Evolutionary conservation across 2,113 vertebrate genomes (phyloP).

Genomic region (Zosterops pallidus): DNA sequence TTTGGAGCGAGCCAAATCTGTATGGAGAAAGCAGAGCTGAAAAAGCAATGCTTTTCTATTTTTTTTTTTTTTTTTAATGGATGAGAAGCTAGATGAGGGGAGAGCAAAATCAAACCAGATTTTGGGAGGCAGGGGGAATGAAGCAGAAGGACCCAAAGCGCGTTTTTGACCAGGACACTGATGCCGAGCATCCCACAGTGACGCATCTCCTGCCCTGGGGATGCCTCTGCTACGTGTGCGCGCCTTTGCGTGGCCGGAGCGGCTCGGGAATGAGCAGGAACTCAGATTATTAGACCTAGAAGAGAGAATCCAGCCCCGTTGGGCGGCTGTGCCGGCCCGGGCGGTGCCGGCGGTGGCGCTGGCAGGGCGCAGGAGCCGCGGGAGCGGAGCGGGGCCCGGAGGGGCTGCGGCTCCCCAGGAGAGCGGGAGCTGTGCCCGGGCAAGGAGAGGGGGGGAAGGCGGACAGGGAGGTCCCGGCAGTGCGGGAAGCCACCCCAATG

Average conservation of each 20-base stretch:
- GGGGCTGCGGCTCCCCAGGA: neutral
- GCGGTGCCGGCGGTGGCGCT: neutral
- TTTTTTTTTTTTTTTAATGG: neutral
- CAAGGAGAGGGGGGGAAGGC: neutral
- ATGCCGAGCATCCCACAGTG: rapidly evolving
- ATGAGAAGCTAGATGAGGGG: neutral
- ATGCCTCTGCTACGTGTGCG: rapidly evolving
- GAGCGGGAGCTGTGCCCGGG: rapidly evolving
- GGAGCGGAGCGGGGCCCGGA: neutral
- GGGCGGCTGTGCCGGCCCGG: rapidly evolving
- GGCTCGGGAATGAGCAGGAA: rapidly evolving
- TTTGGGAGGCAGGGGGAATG: neutral
- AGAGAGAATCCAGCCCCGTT: rapidly evolving
- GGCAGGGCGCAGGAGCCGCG: neutral
- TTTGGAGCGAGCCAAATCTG: constrained; percentile 4
- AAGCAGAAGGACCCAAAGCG: neutral
- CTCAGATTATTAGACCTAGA: rapidly evolving
- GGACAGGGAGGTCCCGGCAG: rapidly evolving
- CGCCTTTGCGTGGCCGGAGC: rapidly evolving
- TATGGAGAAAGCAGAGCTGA: neutral
- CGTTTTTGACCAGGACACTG: rapidly evolving
- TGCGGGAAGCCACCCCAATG: rapidly evolving
- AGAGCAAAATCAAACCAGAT: constrained; percentile 1
- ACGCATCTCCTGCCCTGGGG: rapidly evolving
- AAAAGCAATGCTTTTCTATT: neutral